A percentile compares a stretch with the other conserved stretches of the same genome.
Conservation (phyloP, 2,113 vertebrate genomes). For the Blennius ocellaris region DNA sequence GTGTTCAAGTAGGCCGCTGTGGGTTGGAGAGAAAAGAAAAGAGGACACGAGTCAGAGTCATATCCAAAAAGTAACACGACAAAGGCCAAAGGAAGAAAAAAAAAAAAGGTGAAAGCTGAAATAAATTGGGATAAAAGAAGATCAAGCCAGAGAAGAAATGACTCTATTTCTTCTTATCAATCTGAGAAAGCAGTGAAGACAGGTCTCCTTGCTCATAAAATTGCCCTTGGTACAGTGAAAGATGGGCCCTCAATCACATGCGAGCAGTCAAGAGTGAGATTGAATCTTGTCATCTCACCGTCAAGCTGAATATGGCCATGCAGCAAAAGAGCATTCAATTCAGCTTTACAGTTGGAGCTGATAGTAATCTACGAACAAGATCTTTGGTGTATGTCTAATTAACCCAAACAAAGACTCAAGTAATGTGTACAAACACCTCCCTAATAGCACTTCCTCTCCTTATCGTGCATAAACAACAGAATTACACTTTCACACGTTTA, state of each 20-base stretch:
- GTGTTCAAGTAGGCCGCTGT: conserved; percentile 99
- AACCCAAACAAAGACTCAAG: not conserved
- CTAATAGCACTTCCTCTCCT: not conserved
- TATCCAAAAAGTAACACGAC: not conserved
- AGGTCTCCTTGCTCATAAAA: conserved; percentile 10
- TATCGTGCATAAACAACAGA: not conserved
- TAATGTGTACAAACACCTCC: not conserved
- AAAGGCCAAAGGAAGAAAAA: conserved; percentile 7
- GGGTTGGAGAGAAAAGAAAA: not conserved
- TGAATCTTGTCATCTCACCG: conserved; percentile 41
- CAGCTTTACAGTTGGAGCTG: conserved; percentile 24
- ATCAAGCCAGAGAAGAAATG: not conserved
- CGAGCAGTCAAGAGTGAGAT: conserved; percentile 47
- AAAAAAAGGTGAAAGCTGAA: conserved; percentile 9
- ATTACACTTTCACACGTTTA: conserved; percentile 47
- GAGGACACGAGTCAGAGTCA: too few species aligned
- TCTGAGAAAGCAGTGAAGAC: conserved; percentile 2
- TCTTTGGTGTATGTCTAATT: conserved; percentile 13
- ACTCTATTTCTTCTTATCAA: too few species aligned
- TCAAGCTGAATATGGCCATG: conserved; percentile 13
- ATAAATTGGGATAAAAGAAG: not conserved
- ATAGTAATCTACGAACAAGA: conserved; percentile 2
- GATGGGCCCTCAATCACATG: conserved; percentile 30
- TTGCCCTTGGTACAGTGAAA: conserved; percentile 30
- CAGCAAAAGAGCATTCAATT: conserved; percentile 2